phyloP scores from a whole-genome alignment of 2,797 vertebrate species.

The Phrynocephalus guinanensis region DNA sequence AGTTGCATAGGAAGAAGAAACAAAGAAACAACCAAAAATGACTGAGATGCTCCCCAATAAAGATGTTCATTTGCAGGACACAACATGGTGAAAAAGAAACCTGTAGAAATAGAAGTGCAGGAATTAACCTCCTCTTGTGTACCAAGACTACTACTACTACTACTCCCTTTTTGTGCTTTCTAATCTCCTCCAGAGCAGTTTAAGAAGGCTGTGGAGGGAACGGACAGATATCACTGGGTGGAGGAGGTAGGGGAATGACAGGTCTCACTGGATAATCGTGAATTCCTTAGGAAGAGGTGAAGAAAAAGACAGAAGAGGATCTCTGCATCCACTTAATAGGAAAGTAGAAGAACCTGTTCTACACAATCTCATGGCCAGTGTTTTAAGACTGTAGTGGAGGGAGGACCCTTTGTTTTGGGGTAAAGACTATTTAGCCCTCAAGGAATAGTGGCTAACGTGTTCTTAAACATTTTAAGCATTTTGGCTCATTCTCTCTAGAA shows the following conservation, averaged over 20 bases:
- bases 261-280: neutral
- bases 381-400: neutral
- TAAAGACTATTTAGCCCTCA: neutral
- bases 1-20: neutral
- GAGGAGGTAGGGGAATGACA: neutral
- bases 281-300: neutral
- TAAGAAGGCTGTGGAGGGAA: neutral
- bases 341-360: neutral
- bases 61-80: neutral
- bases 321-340: neutral
- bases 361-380: neutral
- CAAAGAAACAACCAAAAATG: no score
- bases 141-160: neutral
- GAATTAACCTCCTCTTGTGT: neutral
- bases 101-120: no score
- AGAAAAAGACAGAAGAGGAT: neutral
- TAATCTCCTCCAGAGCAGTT: neutral
- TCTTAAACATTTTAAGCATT: slow-evolving; percentile 3
- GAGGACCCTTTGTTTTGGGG: neutral
- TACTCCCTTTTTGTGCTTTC: neutral
- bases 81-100: neutral
- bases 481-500: neutral
- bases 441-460: neutral
- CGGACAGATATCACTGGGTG: neutral
- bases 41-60: no score